Evolutionary conservation across 2,113 vertebrate species (phyloP), one percentile per base, ranked within the genome.

Genomic region (Morone chrysops): DNA sequence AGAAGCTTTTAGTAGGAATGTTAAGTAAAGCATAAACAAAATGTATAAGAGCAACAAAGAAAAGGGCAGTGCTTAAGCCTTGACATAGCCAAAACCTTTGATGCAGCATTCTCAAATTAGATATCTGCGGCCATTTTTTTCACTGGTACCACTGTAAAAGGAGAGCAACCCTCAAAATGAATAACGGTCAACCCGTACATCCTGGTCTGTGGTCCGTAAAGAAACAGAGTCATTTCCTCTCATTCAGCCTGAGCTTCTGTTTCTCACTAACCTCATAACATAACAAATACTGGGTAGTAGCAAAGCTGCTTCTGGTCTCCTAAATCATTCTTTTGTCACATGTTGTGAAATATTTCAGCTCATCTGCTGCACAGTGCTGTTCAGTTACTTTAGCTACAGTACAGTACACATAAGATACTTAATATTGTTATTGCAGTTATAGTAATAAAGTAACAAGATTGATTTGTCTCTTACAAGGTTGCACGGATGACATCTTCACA

Each of bases 401-500:
- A 8, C 60, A 47, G 13, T 47, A 47, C 11, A 68, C 12, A 47
- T n/a, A 18, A 36, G 13, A 11, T 65, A 53, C 38, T 56, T 18
- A 57, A 11, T 25, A 20, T 38, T 38, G n/a, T 63, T 11, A 16
- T 43, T 71, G 13, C 4, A 6, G 4, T 51, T 20, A 6, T 22
- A 16, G 16, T 50, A 57, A 18, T 51, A 38, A 60, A 51, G 11
- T 63, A 18, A 73, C 38, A 2, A 47, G 7, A 13, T 63, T 53
- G 43, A 56, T 69, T 77, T 76, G 13, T 89, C 5, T 18, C 69
- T 81, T 31, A 2, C 43, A 90, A 98, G 97, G 97, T 70, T 97
- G 97, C 91, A 96, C 97, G 0, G 95, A 97, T 25, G 96, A 98
- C 92, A 96, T 98, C 5, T 94, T 97, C 77, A 96, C 96, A 72